These are phyloP conservation scores for Lutjanus erythropterus DNA, from an alignment of 2,113 vertebrate species.

Conservation along the genomic window DNA sequence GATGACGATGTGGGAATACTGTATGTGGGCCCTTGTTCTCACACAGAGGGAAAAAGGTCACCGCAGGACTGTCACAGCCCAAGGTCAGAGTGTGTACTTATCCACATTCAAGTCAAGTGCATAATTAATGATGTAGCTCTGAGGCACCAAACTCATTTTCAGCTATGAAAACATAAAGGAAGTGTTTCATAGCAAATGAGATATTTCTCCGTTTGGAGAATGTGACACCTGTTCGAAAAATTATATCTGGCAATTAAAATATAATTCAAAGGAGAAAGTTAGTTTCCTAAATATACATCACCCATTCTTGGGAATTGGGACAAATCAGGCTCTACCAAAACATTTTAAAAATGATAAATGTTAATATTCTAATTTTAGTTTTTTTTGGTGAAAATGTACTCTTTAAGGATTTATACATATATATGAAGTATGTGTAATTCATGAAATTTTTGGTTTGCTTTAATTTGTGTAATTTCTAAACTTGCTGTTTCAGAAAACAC, in stretches of 20 bases:
- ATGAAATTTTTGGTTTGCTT: no score
- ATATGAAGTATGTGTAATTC: no score
- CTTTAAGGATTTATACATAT: no score
- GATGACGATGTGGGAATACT: slow-evolving; percentile 55
- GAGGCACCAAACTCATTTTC: slow-evolving; percentile 64
- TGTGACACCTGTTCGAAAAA: slow-evolving; percentile 51
- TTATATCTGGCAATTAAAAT: slow-evolving; percentile 14
- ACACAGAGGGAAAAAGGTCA: slow-evolving; percentile 68
- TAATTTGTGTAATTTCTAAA: no score
- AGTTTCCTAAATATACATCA: not conserved
- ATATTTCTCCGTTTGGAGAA: slow-evolving; percentile 41
- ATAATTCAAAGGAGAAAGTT: not conserved
- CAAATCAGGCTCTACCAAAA: no score
- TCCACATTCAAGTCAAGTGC: slow-evolving; percentile 67
- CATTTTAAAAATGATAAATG: no score
- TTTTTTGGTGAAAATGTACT: no score
- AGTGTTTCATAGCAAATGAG: slow-evolving; percentile 55
- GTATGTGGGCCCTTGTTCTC: slow-evolving; percentile 66
- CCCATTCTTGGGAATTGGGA: no score
- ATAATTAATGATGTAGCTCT: slow-evolving; percentile 70
- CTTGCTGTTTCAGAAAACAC: no score
- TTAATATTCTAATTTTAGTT: no score
- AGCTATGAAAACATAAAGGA: slow-evolving; percentile 55
- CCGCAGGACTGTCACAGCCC: slow-evolving; percentile 56
- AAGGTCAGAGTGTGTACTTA: slow-evolving; percentile 63